phyloP scores from a whole-genome alignment of 1,140 invertebrate genomes.

The Drosophila saltans region DNA sequence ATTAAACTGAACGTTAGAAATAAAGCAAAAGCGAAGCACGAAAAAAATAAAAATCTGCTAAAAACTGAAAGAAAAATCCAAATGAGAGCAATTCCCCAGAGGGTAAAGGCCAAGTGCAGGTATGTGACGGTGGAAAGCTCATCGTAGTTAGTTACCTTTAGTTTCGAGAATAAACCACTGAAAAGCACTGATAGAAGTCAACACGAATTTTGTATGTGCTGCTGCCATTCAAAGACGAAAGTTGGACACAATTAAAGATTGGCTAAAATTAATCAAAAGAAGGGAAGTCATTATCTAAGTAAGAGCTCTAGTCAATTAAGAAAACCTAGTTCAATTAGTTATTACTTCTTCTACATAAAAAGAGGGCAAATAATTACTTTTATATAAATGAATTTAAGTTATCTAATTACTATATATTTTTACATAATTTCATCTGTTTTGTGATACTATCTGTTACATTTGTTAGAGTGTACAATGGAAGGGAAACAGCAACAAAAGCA shows the following conservation, averaged over 20 bases:
- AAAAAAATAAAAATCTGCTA: conserved; percentile 7
- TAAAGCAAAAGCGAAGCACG: background rate
- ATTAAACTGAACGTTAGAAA: conserved; percentile 20
- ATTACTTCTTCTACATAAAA: too few relatives aligned
- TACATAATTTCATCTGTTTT: background rate
- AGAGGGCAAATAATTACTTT: too few relatives aligned
- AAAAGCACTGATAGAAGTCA: background rate
- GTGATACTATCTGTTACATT: background rate
- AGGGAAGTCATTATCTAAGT: too few relatives aligned
- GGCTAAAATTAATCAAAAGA: too few relatives aligned
- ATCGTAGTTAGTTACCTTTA: conserved; percentile 5
- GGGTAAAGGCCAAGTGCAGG: background rate
- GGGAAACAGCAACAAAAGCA: background rate
- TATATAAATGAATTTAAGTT: too few relatives aligned
- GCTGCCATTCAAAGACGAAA: background rate
- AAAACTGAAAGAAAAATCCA: conserved; percentile 21
- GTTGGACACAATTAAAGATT: too few relatives aligned
- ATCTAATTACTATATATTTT: too few relatives aligned
- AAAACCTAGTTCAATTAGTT: too few relatives aligned
- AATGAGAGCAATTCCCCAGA: conserved; percentile 7
- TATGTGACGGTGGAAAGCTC: background rate
- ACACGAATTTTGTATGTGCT: background rate
- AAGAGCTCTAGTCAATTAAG: too few relatives aligned
- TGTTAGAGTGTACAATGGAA: conserved; percentile 2
- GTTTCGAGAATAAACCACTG: background rate